These are phyloP conservation scores for Pteria penguin DNA, from an alignment of 2,888 invertebrate genomes.

Conservation along the genomic window DNA sequence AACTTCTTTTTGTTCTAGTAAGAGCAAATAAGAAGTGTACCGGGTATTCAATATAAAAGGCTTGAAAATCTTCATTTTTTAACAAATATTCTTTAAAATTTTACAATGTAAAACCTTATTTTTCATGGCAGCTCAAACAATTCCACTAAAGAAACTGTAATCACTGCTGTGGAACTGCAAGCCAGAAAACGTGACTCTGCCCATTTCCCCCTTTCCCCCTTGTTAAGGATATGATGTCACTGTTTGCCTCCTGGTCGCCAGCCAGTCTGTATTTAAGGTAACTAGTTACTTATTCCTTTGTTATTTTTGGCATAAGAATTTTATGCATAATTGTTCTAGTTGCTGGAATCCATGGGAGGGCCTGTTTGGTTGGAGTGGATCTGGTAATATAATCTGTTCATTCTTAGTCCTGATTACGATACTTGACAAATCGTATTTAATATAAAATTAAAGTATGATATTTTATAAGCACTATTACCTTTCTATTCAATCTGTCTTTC, in stretches of 20 bases:
- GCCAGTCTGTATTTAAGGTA: background rate
- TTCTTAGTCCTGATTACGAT: no score
- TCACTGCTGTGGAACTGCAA: background rate
- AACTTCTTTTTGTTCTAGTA: no score
- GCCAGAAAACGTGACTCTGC: background rate
- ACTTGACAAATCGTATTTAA: no score
- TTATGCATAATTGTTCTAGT: background rate
- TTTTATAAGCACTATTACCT: no score
- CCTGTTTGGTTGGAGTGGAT: no score
- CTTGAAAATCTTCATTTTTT: no score
- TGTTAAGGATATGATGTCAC: background rate
- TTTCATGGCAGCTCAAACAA: constrained; percentile 2
- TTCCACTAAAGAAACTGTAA: background rate
- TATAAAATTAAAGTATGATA: no score
- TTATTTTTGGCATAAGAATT: background rate
- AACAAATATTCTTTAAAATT: no score
- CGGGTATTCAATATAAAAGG: no score
- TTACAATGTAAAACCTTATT: constrained; percentile 2
- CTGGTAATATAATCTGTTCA: no score
- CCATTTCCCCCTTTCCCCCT: background rate
- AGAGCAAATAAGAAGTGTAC: no score
- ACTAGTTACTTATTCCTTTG: background rate
- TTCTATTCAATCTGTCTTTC: background rate
- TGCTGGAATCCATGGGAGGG: background rate
- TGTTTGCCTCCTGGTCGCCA: background rate